Evolutionary conservation across 2,113 vertebrate species (phyloP).

Genomic region (Potamarius usumacintae): DNA sequence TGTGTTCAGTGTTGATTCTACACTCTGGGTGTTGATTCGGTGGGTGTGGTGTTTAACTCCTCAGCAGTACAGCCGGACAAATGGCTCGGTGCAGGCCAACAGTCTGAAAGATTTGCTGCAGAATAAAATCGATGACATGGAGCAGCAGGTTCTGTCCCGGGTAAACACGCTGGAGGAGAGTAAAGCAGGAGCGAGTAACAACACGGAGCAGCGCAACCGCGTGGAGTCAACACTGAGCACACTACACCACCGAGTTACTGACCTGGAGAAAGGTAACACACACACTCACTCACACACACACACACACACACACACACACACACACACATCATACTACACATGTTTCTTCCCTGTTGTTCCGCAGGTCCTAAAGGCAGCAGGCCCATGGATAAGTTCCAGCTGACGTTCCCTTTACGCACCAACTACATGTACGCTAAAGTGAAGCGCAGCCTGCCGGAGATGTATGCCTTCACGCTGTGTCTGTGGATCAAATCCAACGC

Average conservation of each 20-base stretch:
- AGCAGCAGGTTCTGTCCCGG: constrained; percentile 92
- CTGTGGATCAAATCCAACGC: constrained; percentile 97
- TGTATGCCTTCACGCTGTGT: constrained; percentile 93
- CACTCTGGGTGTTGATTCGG: neutral
- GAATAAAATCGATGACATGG: constrained; percentile 94
- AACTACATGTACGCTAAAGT: constrained; percentile 99
- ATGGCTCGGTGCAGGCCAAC: constrained; percentile 84
- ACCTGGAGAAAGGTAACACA: constrained; percentile 90
- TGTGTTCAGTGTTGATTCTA: constrained; percentile 7
- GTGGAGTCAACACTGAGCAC: constrained; percentile 92
- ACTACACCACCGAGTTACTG: constrained; percentile 92
- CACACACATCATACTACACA: neutral
- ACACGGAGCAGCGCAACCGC: constrained; percentile 85
- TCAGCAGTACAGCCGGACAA: constrained; percentile 90
- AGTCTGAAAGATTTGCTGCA: constrained; percentile 93
- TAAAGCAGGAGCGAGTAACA: constrained; percentile 79
- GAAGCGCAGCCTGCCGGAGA: constrained; percentile 92
- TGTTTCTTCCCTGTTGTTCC: neutral
- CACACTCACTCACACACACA: neutral
- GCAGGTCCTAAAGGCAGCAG: constrained; percentile 85
- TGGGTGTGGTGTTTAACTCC: constrained; percentile 46
- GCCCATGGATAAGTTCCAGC: constrained; percentile 88
- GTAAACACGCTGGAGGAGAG: constrained; percentile 92
- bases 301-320: constrained; percentile 31
- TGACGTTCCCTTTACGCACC: constrained; percentile 91